A percentile compares a stretch with the other conserved stretches of the same genome.
phyloP scores from a whole-genome alignment of 2,888 invertebrate species.

The Leptogaster cylindrica region DNA sequence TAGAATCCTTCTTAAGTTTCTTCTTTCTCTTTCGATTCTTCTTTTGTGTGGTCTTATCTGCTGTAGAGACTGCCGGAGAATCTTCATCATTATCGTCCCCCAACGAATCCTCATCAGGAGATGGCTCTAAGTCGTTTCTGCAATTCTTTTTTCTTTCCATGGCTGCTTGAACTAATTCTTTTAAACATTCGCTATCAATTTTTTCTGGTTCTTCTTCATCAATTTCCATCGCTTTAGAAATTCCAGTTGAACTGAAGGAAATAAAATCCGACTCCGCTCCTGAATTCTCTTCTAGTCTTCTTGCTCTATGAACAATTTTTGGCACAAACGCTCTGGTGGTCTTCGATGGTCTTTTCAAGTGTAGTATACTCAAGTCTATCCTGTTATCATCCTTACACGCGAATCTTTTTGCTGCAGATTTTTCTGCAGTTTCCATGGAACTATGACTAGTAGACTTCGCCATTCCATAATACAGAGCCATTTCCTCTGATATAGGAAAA shows the following conservation, averaged over 20 bases:
- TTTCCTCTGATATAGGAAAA: conserved; percentile 9
- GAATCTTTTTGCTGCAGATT: background rate
- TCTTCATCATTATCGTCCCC: background rate
- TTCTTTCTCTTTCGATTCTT: background rate
- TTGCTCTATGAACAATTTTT: background rate
- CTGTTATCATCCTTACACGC: too few species aligned
- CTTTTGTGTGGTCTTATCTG: background rate
- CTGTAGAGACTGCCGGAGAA: background rate
- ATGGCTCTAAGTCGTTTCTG: background rate
- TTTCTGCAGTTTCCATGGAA: background rate
- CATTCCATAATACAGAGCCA: background rate
- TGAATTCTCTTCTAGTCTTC: background rate
- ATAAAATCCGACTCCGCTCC: conserved; percentile 1
- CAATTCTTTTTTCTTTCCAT: background rate
- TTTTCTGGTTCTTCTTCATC: background rate
- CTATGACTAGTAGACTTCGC: background rate
- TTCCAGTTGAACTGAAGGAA: background rate
- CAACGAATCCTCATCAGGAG: background rate
- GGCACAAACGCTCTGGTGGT: conserved; percentile 7
- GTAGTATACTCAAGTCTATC: too few species aligned
- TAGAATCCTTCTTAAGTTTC: background rate
- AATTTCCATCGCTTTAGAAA: conserved; percentile 8
- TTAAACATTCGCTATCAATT: background rate
- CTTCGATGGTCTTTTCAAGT: too few species aligned
- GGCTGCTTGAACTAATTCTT: background rate